Evolutionary conservation across 2,888 invertebrate species (phyloP), one percentile per base, ranked within the genome.

Genomic region (Euzophera pinguis): DNA sequence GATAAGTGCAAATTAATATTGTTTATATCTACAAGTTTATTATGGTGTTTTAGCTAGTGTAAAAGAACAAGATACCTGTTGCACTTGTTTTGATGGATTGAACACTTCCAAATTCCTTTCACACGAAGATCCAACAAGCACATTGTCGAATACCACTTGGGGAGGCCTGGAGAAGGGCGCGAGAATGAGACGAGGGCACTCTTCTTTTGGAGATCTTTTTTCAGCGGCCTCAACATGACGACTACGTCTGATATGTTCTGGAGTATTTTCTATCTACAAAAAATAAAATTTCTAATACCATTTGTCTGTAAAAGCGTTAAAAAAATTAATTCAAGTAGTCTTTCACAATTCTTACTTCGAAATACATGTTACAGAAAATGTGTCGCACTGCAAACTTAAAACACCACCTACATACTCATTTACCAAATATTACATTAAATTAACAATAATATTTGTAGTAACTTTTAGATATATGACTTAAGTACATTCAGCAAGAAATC

Each of bases 121-220:
- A 52, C 91, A 91, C 9, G 87, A 80, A 41, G 90, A 84, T 12
- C 93, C 92, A 53, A 94, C 81, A 5, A 89, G 79, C 53, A 94
- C 91, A 85, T 93, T 91, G 58, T 94, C 93, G 67, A 94, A 94
- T n/a, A 91, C 86, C 13, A 94, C 91, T 81, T 92, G 93, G 2
- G 94, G 92, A 62, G 92, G 92, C 52, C 90, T 81, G n/a, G 92
- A 91, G 78, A 95, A 95, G 1, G 94, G 94, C 9, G 93, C 93
- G 64, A 94, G 83, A 42, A 91, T 75, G 10, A 94, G 87, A 42
- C 88, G 76, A 29, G 91, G 87, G 16, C 81, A 74, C 72, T 91
- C 91, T 60, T 91, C 91, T 52, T 80, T 78, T 1, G 85, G 80
- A 9, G 71, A 69, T 22, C 70, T 69, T 37, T 76, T 71, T 7